Evolutionary conservation across 2,888 invertebrate genomes (phyloP), one percentile per base, ranked within the genome.

Genomic region (Allophyes oxyacanthae): DNA sequence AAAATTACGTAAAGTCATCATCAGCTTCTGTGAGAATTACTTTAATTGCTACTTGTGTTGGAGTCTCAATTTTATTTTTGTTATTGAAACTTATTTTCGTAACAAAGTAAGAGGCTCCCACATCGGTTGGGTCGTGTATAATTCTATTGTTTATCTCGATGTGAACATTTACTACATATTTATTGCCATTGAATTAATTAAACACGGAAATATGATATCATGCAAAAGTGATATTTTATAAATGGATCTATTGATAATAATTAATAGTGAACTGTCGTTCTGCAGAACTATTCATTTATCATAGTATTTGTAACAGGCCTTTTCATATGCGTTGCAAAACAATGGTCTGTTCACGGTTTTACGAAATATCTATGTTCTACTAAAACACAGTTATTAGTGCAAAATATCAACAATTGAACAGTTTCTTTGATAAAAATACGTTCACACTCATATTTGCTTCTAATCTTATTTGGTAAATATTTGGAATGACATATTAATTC

Each of bases 311-410:
- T 78, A 83, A 85, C 82, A 85, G 80, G 74, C 82, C 84, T 88
- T 88, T 89, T 86, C 87, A 86, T 88, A 85, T 84, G 79, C 79
- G 78, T 83, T 84, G 80, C 82, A 78, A 86, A 90, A 91, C 91
- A 92, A 91, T 91, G 79, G 86, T 71, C 83, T 81, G 87, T 91
- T 91, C 86, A 88, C 79, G 64, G 82, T 86, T 89, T 88, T 86
- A 84, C 85, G 85, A 87, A 88, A 86, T 86, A 79, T 79, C 84
- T 84, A 82, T 82, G 83, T 83, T 83, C 82, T 37, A 68, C 45
- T 84, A 81, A 83, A 85, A 83, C 82, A 82, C 81, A 78, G 71
- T 80, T 75, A 69, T 72, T 75, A 72, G 63, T 71, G 75, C 72
- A 68, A 77, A 77, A 77, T 83, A 79, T 77, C 71, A 72, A 77